A percentile compares a stretch with the other conserved stretches of the same genome.
Evolutionary conservation across 2,888 invertebrate genomes (phyloP).

Genomic region (Drosophila antonietae): DNA sequence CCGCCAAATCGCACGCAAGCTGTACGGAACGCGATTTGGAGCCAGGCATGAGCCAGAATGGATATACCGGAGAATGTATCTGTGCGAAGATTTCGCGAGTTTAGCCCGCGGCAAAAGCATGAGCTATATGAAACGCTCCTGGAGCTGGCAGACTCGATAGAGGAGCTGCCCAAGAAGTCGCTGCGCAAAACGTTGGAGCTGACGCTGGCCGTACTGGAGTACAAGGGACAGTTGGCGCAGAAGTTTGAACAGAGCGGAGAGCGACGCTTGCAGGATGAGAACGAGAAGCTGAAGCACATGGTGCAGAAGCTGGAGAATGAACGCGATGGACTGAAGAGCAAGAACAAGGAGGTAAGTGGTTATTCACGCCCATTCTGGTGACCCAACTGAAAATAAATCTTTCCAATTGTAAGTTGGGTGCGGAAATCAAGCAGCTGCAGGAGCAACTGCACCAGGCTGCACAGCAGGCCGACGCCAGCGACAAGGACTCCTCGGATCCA

Average conservation of each 20-base stretch:
- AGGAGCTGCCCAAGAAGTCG: slow-evolving; percentile 82
- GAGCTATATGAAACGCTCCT: slow-evolving; percentile 81
- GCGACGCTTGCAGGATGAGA: slow-evolving; percentile 79
- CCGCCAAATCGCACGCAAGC: slow-evolving; percentile 43
- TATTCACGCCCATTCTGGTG: background rate
- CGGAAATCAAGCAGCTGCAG: slow-evolving; percentile 80
- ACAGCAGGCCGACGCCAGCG: slow-evolving; percentile 80
- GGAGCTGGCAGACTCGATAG: slow-evolving; percentile 68
- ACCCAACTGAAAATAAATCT: background rate
- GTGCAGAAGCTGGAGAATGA: slow-evolving; percentile 82
- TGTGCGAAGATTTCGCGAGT: slow-evolving; percentile 79
- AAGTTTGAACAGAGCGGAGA: slow-evolving; percentile 62
- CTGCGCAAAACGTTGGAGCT: slow-evolving; percentile 82
- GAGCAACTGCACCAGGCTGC: slow-evolving; percentile 77
- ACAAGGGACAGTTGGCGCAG: slow-evolving; percentile 81
- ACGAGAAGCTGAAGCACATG: slow-evolving; percentile 82
- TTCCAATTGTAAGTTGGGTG: slow-evolving; percentile 67
- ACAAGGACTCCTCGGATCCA: slow-evolving; percentile 86
- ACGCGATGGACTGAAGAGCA: slow-evolving; percentile 70
- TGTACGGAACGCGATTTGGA: slow-evolving; percentile 7
- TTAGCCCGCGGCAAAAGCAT: slow-evolving; percentile 77
- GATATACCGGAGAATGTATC: slow-evolving; percentile 81
- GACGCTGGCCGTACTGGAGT: slow-evolving; percentile 78
- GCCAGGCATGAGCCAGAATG: slow-evolving; percentile 69
- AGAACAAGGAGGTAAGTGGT: slow-evolving; percentile 75